These are phyloP conservation scores for Enoplolaimus lenunculus DNA, from an alignment of 2,888 invertebrate genomes.

Conservation along the genomic window DNA sequence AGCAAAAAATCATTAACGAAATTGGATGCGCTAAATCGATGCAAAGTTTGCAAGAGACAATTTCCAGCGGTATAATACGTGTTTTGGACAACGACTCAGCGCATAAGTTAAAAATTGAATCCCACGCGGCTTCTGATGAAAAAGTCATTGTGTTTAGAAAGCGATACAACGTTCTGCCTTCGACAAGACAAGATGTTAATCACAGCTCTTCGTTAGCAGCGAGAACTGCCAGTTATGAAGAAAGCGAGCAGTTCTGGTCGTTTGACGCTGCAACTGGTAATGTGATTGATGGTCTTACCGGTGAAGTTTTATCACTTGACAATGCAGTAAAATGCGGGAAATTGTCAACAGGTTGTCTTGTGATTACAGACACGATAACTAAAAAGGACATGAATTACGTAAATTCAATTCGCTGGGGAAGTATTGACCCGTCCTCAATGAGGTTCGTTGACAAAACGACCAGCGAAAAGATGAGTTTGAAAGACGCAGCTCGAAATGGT, in stretches of 20 bases:
- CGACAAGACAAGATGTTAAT: too few species aligned
- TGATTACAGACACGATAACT: constrained; percentile 61
- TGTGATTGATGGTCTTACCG: constrained; percentile 54
- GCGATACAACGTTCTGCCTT: too few species aligned
- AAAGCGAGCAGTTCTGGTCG: constrained; percentile 35
- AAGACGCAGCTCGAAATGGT: constrained; percentile 70
- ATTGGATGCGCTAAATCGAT: too few species aligned
- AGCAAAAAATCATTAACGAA: too few species aligned
- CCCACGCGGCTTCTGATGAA: too few species aligned
- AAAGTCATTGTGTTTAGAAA: too few species aligned
- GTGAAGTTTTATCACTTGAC: constrained; percentile 55
- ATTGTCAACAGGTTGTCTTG: constrained; percentile 37
- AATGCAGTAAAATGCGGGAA: constrained; percentile 48
- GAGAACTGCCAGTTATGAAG: constrained; percentile 35
- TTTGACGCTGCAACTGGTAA: constrained; percentile 63
- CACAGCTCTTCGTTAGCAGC: too few species aligned
- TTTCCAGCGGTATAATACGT: too few species aligned
- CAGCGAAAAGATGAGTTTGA: constrained; percentile 50
- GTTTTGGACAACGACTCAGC: too few species aligned
- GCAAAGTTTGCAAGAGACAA: too few species aligned
- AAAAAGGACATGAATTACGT: constrained; percentile 51
- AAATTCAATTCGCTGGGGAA: constrained; percentile 44
- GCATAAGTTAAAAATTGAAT: too few species aligned
- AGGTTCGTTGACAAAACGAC: constrained; percentile 37
- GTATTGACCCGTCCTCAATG: constrained; percentile 40